Percentiles rank a stretch among this genome's conserved stretches.
Conservation (phyloP, 2,888 invertebrate genomes). For the Synergus japonicus region DNA sequence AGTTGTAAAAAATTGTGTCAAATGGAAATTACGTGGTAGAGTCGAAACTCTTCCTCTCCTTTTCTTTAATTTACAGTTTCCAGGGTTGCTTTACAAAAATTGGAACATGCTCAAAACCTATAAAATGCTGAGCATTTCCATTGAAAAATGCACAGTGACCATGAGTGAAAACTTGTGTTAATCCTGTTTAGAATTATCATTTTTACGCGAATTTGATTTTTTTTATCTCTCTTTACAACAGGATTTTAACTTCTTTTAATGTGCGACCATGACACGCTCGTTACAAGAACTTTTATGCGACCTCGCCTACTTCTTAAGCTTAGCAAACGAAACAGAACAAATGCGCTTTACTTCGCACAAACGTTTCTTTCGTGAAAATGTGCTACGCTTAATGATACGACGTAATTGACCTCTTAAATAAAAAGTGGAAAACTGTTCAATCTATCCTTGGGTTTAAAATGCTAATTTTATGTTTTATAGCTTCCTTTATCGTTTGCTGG, state of each 20-base stretch:
- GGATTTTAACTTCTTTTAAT: not conserved
- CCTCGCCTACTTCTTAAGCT: constrained; percentile 30
- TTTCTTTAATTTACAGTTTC: too few species aligned
- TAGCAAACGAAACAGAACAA: constrained; percentile 23
- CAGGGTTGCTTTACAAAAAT: too few species aligned
- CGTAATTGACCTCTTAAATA: constrained; percentile 6
- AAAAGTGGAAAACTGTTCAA: constrained; percentile 14
- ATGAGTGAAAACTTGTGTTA: not conserved
- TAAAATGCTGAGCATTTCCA: not conserved
- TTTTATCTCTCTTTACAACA: constrained; percentile 9
- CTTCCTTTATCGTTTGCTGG: not conserved
- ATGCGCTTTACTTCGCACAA: not conserved
- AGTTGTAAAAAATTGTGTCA: not conserved
- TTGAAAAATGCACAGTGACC: not conserved
- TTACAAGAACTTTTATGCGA: constrained; percentile 33
- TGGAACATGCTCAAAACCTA: too few species aligned
- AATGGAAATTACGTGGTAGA: not conserved
- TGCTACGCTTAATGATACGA: not conserved
- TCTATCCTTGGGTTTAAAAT: constrained; percentile 7
- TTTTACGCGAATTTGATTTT: not conserved
- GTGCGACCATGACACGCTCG: constrained; percentile 6
- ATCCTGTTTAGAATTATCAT: not conserved
- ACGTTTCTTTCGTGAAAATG: constrained; percentile 5
- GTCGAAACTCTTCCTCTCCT: too few species aligned
- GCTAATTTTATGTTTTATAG: not conserved